Evolutionary conservation across 2,113 vertebrate genomes (phyloP), one percentile per base, ranked within the genome.

Genomic region (Nycticorax nycticorax): DNA sequence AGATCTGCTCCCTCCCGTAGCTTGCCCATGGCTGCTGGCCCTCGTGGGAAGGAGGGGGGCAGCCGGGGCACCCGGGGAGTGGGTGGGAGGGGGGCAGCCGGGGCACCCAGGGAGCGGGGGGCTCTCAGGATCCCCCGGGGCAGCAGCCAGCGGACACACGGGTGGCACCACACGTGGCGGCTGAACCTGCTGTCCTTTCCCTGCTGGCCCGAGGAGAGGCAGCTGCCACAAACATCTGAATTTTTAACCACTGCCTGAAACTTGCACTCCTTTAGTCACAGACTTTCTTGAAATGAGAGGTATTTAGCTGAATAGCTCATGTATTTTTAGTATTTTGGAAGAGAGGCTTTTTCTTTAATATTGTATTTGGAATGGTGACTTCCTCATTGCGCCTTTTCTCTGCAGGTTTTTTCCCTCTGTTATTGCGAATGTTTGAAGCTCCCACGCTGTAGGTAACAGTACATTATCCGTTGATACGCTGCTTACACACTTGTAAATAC

Each of bases 1-100:
- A 1, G 7, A 4, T 47, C 3, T 3, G 2, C 27, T 39, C 23
- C 19, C 10, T 60, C 45, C 37, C 0, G 4, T 15, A 47, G 33
- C 8, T 66, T 35, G 28, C 9, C 26, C 0, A 4, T 3, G 21
- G 21, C 62, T 55, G 33, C 45, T 0, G 2, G 32, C 7, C 20
- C 22, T 18, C 2, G 0, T 21, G 55, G 64, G 8, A 7, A 47
- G 74, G 28, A 47, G 12, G 1, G 32, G 41, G 27, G 15, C 32
- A 68, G 22, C 19, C 3, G 8, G 45, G 43, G 13, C 17, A n/a
- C 6, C 8, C 2, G 14, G 19, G 48, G 32, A n/a, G 17, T 1
- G 14, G 12, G 47, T 33, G 14, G 50, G 41, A 26, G 27, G 6
- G 53, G 53, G 28, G 23, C 60, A 10, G 32, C 48, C 0, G 0